phyloP scores from a whole-genome alignment of 2,113 vertebrate species.

The Datnioides undecimradiatus region DNA sequence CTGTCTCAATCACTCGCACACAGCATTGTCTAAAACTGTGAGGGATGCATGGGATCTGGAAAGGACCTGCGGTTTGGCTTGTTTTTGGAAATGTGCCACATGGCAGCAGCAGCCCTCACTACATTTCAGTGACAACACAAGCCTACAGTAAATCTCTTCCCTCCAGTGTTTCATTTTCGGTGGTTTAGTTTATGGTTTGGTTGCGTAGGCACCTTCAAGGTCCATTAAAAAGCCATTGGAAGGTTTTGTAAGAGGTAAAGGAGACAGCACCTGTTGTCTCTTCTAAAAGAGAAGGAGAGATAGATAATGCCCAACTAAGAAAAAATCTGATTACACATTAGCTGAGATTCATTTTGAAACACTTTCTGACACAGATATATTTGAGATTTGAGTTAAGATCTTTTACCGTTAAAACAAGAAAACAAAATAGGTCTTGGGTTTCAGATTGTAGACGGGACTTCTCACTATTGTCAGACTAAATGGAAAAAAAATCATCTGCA shows the following conservation, averaged over 20 bases:
- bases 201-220: conserved; percentile 3
- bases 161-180: conserved; percentile 6
- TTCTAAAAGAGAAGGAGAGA: no score
- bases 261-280: not conserved
- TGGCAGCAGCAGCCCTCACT: conserved; percentile 6
- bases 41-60: conserved; percentile 21
- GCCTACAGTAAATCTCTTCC: conserved; percentile 8
- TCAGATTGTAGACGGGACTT: no score
- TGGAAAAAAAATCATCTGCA: not conserved
- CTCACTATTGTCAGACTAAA: not conserved
- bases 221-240: conserved; percentile 25
- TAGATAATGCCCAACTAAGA: no score
- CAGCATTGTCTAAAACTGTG: conserved; percentile 4
- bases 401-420: no score
- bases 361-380: not conserved
- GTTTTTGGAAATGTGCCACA: conserved; percentile 28
- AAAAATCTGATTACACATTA: not conserved
- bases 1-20: not conserved
- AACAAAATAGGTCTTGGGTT: no score
- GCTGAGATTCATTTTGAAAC: not conserved
- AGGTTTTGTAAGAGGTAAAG: conserved; percentile 2
- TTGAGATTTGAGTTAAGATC: no score
- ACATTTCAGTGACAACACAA: not conserved
- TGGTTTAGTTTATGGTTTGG: conserved; percentile 18
- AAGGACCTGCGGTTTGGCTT: not conserved